These are phyloP conservation scores for Folsomia candida DNA, from an alignment of 2,888 invertebrate genomes.

Conservation along the genomic window DNA sequence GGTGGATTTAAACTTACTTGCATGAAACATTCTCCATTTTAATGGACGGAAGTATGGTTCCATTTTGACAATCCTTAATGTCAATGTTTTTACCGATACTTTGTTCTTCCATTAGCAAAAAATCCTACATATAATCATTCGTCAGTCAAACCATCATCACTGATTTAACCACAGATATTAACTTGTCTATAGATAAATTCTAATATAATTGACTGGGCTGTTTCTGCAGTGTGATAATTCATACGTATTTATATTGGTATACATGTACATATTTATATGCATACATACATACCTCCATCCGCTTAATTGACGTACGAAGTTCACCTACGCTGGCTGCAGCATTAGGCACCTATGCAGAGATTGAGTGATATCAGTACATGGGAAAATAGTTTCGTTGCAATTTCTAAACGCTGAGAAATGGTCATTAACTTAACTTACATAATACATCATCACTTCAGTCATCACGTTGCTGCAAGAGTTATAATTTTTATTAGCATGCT, in stretches of 20 bases:
- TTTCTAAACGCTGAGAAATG: too few species aligned
- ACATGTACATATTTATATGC: too few species aligned
- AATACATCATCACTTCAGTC: constrained; percentile 68
- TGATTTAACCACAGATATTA: too few species aligned
- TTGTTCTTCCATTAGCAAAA: constrained; percentile 25
- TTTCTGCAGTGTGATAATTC: neutral
- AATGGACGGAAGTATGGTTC: neutral
- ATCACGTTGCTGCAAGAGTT: too few species aligned
- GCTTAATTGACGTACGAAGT: constrained; percentile 69
- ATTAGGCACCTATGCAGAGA: too few species aligned
- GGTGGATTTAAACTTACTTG: constrained; percentile 29
- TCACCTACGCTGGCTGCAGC: constrained; percentile 78
- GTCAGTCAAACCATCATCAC: neutral
- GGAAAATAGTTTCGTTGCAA: too few species aligned
- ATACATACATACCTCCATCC: constrained; percentile 60
- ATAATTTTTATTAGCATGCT: too few species aligned
- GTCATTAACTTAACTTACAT: too few species aligned
- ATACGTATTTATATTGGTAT: neutral
- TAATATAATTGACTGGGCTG: constrained; percentile 1
- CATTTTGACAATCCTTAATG: neutral
- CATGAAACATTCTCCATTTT: constrained; percentile 32
- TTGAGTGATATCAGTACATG: too few species aligned
- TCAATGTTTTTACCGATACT: neutral
- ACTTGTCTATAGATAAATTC: too few species aligned
- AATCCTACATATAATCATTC: constrained; percentile 14